These are phyloP conservation scores for Coracopsis vasa DNA, from an alignment of 2,113 vertebrate genomes.

Conservation along the genomic window DNA sequence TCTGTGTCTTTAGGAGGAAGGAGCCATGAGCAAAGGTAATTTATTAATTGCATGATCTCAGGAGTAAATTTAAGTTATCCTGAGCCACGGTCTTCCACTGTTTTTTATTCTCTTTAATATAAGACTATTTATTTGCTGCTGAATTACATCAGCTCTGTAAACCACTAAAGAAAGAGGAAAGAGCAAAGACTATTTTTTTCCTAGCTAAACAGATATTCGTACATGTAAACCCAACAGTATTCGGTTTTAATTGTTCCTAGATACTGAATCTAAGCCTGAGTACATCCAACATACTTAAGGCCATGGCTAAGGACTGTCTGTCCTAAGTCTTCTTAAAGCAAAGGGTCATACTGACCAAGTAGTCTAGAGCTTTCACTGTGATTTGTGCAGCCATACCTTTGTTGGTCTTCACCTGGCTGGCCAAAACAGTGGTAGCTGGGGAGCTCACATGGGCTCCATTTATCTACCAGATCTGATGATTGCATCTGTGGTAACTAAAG, in stretches of 20 bases:
- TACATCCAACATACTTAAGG: background rate
- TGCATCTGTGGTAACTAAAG: background rate
- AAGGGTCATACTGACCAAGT: fast-evolving
- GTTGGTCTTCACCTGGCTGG: background rate
- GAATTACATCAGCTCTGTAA: background rate
- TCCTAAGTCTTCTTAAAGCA: background rate
- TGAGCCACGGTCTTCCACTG: background rate
- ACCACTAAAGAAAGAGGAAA: background rate
- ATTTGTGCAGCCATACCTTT: background rate
- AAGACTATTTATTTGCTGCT: background rate
- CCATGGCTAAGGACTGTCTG: background rate
- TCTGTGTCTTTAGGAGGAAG: background rate
- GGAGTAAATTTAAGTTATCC: background rate
- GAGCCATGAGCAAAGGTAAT: background rate
- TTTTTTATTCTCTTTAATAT: background rate
- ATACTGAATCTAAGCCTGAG: background rate
- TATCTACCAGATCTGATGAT: background rate
- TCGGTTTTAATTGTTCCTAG: background rate
- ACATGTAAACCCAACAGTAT: fast-evolving
- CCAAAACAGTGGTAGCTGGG: background rate
- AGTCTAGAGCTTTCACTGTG: background rate
- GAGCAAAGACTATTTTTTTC: background rate
- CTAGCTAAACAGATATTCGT: background rate
- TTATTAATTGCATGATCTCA: background rate
- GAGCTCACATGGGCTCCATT: background rate